A percentile compares a stretch with the other conserved stretches of the same genome.
These are phyloP conservation scores for Sebastes steindachneri DNA, from an alignment of 2,797 vertebrate genomes.

Conservation along the genomic window DNA sequence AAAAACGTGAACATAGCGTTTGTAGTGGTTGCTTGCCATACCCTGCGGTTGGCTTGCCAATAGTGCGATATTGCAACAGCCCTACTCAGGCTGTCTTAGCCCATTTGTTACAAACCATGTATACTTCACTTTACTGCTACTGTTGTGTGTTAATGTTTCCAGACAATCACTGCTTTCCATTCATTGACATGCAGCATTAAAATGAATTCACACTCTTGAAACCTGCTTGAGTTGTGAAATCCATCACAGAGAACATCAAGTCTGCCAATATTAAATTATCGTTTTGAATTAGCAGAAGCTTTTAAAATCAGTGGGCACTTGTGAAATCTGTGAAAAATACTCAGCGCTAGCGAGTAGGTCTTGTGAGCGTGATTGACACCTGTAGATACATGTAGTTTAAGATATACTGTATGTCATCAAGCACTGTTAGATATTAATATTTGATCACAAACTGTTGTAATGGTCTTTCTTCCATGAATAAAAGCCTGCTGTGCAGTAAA, in stretches of 20 bases:
- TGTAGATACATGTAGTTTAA: neutral
- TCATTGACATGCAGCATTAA: neutral
- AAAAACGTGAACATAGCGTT: no score
- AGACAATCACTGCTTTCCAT: neutral
- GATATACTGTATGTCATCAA: neutral
- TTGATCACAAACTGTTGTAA: neutral
- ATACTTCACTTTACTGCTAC: neutral
- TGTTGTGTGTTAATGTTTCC: neutral
- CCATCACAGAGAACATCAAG: neutral
- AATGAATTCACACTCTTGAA: neutral
- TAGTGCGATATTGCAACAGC: no score
- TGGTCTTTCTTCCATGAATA: neutral
- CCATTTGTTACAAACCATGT: neutral
- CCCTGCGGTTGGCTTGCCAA: no score
- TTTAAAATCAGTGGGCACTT: neutral
- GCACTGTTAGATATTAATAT: neutral
- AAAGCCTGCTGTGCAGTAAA: neutral
- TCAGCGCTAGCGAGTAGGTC: neutral
- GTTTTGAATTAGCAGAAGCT: neutral
- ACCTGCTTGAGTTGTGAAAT: neutral
- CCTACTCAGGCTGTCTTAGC: neutral
- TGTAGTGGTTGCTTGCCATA: no score
- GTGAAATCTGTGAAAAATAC: neutral
- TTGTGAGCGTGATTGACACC: neutral
- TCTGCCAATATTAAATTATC: neutral